These are phyloP conservation scores for Passer domesticus DNA, from an alignment of 2,113 vertebrate species.

Conservation along the genomic window DNA sequence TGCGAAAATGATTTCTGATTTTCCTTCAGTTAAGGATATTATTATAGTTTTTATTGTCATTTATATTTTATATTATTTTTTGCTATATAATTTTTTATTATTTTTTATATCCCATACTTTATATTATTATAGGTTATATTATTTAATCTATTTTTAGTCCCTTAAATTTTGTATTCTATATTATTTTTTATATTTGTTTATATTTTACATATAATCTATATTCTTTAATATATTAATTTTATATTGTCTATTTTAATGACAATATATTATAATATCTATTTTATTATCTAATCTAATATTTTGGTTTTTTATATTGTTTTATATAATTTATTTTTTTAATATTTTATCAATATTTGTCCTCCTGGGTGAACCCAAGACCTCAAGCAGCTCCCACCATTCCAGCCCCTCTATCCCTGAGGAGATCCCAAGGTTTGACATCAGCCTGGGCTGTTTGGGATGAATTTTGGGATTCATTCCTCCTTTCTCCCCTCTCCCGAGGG, in stretches of 20 bases:
- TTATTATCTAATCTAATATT: not conserved
- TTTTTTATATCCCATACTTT: not conserved
- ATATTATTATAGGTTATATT: no score
- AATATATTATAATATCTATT: no score
- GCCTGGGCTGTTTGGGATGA: not conserved
- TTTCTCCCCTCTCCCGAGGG: not conserved
- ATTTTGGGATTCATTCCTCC: rapidly evolving
- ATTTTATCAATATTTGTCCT: not conserved
- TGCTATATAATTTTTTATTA: not conserved
- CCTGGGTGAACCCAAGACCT: not conserved
- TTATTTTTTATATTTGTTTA: not conserved
- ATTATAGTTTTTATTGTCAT: not conserved
- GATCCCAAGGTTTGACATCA: rapidly evolving
- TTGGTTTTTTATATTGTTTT: not conserved
- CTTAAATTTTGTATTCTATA: not conserved
- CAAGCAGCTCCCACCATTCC: not conserved
- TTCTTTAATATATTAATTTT: not conserved
- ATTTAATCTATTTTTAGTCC: not conserved
- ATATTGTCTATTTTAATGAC: not conserved
- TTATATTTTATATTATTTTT: not conserved
- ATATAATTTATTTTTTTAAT: not conserved
- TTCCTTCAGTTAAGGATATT: not conserved
- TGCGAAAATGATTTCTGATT: not conserved
- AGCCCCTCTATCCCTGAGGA: not conserved
- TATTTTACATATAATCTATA: not conserved